A percentile compares a stretch with the other conserved stretches of the same genome.
phyloP scores from a whole-genome alignment of 92 coral and sea anemone species.

The Umimayanthus kanabou region DNA sequence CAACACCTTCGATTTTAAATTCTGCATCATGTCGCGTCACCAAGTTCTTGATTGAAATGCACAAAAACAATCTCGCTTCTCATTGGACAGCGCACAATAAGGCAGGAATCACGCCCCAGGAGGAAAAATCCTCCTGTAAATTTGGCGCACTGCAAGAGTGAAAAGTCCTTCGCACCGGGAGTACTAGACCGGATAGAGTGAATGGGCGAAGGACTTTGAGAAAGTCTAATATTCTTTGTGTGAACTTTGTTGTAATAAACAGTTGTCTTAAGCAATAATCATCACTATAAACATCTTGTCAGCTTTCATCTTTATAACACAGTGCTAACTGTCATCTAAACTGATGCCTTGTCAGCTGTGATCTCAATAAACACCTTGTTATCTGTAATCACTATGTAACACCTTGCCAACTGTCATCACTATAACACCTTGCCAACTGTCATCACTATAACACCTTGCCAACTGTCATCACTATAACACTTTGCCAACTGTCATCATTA shows the following conservation, averaged over 20 bases:
- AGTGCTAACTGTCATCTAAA: neutral
- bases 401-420: neutral
- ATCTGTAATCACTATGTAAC: neutral
- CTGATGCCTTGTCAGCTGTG: neutral
- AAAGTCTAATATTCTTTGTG: too few species aligned
- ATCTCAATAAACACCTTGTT: neutral
- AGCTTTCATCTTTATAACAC: neutral
- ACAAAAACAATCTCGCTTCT: too few species aligned
- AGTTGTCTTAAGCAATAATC: neutral
- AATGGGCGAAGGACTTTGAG: too few species aligned
- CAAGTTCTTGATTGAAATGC: too few species aligned
- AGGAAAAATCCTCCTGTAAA: too few species aligned
- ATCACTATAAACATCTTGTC: neutral
- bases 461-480: neutral
- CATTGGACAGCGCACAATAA: too few species aligned
- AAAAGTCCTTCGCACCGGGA: too few species aligned
- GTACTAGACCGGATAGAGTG: too few species aligned
- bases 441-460: neutral
- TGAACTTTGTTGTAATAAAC: neutral
- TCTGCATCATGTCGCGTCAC: too few species aligned
- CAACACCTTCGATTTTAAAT: too few species aligned
- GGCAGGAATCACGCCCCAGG: too few species aligned
- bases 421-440: neutral
- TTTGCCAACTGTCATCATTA: neutral
- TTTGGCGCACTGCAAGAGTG: too few species aligned